Conservation (phyloP, 2,113 vertebrate species). For the Chaetura pelagica region DNA sequence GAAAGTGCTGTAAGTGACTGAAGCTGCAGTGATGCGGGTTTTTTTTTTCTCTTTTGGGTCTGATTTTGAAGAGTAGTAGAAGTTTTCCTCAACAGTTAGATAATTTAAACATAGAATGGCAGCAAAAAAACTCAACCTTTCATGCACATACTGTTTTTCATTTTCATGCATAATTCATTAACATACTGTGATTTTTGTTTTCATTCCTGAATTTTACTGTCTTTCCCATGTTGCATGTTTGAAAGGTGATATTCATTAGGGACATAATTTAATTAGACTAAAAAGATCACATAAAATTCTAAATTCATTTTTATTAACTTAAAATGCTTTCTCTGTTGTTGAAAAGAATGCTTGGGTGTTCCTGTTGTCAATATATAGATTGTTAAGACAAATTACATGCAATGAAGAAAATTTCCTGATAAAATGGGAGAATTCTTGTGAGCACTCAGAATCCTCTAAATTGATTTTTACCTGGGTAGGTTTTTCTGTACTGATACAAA, state of each 20-base stretch:
- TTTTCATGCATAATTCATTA: slow-evolving; percentile 51
- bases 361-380: background rate
- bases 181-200: background rate
- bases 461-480: background rate
- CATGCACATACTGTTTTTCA: background rate
- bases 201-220: background rate
- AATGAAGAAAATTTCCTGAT: background rate
- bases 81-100: background rate
- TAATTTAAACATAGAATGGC: background rate
- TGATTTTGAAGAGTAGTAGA: background rate
- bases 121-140: slow-evolving; percentile 7
- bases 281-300: background rate
- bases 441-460: background rate
- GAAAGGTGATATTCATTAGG: background rate
- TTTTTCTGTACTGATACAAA: background rate
- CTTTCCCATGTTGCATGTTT: background rate
- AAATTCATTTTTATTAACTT: background rate
- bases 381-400: background rate
- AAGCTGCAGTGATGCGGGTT: background rate
- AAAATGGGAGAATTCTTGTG: background rate
- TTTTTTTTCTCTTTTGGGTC: background rate
- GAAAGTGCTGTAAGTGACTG: background rate
- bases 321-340: background rate
- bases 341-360: background rate
- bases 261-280: background rate